Base-by-base conservation (phyloP, 2,888 invertebrate genomes). In the Trichogramma dendrolimi region DNA sequence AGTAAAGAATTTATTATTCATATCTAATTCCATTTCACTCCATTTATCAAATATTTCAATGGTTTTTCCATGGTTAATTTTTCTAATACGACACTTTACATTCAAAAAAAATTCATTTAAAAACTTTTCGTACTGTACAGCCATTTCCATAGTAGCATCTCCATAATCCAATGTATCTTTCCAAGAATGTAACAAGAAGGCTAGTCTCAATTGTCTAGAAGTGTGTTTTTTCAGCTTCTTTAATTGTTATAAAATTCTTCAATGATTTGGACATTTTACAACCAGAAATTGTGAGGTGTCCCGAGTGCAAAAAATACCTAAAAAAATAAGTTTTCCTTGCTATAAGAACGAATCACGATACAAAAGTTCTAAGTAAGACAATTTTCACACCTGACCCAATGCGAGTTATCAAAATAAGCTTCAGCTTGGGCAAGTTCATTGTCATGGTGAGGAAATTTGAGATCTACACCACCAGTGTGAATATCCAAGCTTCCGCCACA, bases 181-280 rank as follows among this genome's bases (percentile, higher is more conserved):
- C 99, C 99, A 99, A 0, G 95, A 90, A 78, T 99, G 98, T 69
- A 99, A 81, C 6, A 99, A 82, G 81, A 99, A 99, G 0, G 94
- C 92, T 58, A 99, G 85, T 10, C 99, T 85, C 57, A 99, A 81
- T 75, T 99, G 98, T n/a, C 94, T 82, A 0, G 94, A 86, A 0
- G 91, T 85, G 77, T 96, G 88, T 53, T 89, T 87, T 66, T 87
- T 83, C 51, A 99, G 80, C 97, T 48, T 97, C 92, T 71, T 92
- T 87, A 71, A 98, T 97, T 1, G 95, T 94, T 64, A 98, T 89
- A 79, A 98, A 98, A 79, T 98, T 98, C 81, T 98, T 98, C 64
- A 99, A 81, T 0, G 96, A 96, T 79, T 99, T 99, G 0, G 98
- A 98, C 99, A 99, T 99, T 82, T 99, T 99, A 83, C 97, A 97